Percentiles rank a stretch among this genome's conserved stretches.
These are phyloP conservation scores for Pararge aegeria DNA, from an alignment of 1,140 invertebrate genomes.

Conservation along the genomic window DNA sequence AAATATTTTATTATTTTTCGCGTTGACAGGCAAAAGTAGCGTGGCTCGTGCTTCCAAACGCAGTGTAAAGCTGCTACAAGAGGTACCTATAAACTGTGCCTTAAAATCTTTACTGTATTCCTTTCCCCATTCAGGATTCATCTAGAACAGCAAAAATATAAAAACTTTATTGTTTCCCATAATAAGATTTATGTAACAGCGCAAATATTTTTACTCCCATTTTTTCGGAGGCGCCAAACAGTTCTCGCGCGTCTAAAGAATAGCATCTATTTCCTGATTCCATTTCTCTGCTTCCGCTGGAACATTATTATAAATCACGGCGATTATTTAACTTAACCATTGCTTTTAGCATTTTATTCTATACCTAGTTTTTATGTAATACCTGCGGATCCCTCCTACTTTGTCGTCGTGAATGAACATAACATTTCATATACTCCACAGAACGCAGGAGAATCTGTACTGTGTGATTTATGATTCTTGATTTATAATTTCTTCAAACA, in stretches of 20 bases:
- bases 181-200: conserved; percentile 13
- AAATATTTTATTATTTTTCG: too few relatives aligned
- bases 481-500: too few relatives aligned
- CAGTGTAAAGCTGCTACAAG: background rate
- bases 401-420: too few relatives aligned
- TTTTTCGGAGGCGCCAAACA: conserved; percentile 43
- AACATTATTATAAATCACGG: conserved; percentile 54
- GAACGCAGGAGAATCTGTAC: too few relatives aligned
- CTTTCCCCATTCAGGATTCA: background rate
- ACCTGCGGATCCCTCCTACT: too few relatives aligned
- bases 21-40: too few relatives aligned
- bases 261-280: conserved; percentile 59
- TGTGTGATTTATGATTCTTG: too few relatives aligned
- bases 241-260: conserved; percentile 48
- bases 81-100: conserved; percentile 4
- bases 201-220: conserved; percentile 18
- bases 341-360: conserved; percentile 17
- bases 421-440: too few relatives aligned
- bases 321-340: conserved; percentile 50
- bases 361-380: background rate
- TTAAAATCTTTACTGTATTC: background rate
- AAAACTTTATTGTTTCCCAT: conserved; percentile 16
- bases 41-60: too few relatives aligned
- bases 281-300: conserved; percentile 52
- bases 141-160: conserved; percentile 5